Base-by-base conservation (phyloP, 37 sponge, comb jelly and placozoan genomes). In the Tethya wilhelma region DNA sequence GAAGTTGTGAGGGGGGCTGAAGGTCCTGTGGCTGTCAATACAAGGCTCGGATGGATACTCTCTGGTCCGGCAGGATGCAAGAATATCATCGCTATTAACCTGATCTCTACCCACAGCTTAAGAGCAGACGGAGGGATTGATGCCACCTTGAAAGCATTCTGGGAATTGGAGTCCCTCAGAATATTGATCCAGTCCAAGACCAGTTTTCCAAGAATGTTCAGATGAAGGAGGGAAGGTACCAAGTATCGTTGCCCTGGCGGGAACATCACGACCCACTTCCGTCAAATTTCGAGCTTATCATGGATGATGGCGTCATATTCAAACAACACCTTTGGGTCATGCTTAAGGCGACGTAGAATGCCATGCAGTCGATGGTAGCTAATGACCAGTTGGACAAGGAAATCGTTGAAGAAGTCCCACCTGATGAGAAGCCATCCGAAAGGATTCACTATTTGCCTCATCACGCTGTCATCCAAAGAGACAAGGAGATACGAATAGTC, bases 171-270 rank as follows among this genome's bases (percentile, higher is more conserved):
- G 58, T 68, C 80, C 0, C 42, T 79, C 17, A 70, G 80, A 67
- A 39, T 0, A 44, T 38, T 4, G 44, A 56, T 12, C 44, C 64
- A 11, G 75, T 74, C 25, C 20, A 64, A 3, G 75, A 74, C 17
- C 45, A 73, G 37, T 83, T 83, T 39, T 17, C 53, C 14, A 33
- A 64, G 22, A 57, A 32, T 30, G 31, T 82, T 44, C 32, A 62
- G 23, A 44, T 82, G 44, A 60, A 17, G 46, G 49, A 71, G 43
- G 74, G 74, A 14, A 39, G 74, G 23, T 82, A 82, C 53, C 39
- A 70, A 11, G 81, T 81, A 43, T 58, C 72, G 12, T 64, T 81
- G 31, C 81, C 81, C 29, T 81, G 82, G 82, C 63, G 64, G 3
- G 65, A 81, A 38, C 39, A 43, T 72, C 82, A 81, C 38, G 82